phyloP scores from a whole-genome alignment of 2,113 vertebrate genomes.

The Ia io region DNA sequence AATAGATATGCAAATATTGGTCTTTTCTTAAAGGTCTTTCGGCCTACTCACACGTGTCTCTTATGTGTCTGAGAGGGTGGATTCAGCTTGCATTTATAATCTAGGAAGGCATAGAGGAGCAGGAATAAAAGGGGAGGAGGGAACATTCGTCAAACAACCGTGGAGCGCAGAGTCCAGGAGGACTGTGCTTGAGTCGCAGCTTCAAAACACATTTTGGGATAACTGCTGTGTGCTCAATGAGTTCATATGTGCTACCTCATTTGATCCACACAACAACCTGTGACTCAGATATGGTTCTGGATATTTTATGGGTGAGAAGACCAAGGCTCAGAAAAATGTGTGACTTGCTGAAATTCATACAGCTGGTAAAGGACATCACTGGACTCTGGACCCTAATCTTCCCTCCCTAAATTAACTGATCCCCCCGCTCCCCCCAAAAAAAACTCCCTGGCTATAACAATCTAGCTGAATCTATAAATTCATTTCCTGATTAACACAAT shows the following conservation, averaged over 20 bases:
- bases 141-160: background rate
- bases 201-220: background rate
- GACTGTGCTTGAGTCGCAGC: background rate
- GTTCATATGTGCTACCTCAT: background rate
- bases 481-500: background rate
- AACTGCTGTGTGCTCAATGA: background rate
- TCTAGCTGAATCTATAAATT: background rate
- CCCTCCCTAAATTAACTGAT: background rate
- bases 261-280: background rate
- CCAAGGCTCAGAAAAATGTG: background rate
- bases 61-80: slow-evolving; percentile 66
- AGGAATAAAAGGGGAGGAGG: slow-evolving; percentile 17
- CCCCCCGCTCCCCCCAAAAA: background rate
- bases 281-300: background rate
- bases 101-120: slow-evolving; percentile 2
- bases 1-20: slow-evolving; percentile 91
- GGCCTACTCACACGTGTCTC: slow-evolving; percentile 82
- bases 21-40: slow-evolving; percentile 90
- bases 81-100: slow-evolving; percentile 76
- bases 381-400: background rate
- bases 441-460: background rate
- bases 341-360: background rate
- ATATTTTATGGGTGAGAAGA: background rate
- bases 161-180: background rate
- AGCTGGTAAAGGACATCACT: background rate